Evolutionary conservation across 2,888 invertebrate species (phyloP), one percentile per base, ranked within the genome.

Genomic region (Megastigmus dorsalis): DNA sequence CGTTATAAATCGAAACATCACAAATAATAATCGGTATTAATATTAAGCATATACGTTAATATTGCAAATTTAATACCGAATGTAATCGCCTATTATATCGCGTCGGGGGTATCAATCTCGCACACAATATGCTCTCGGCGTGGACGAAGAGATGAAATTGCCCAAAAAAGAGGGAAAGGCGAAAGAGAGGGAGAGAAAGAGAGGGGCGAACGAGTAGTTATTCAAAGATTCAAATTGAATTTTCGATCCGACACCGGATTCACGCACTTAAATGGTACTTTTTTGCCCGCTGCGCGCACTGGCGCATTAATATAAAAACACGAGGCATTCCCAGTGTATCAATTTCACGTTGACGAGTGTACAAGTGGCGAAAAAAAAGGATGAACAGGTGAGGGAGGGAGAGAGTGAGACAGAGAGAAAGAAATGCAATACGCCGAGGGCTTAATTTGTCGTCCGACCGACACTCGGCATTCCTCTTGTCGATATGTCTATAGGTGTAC

Each of bases 221-320:
- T 33, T 63, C 63, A 48, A 50, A 48, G 63, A 63, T 63, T 36
- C 23, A 33, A 63, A 63, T 63, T 63, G 50, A 48, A 48, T 63
- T 50, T 30, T 26, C 50, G 2, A n/a, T 23, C 23, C 36, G n/a
- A 60, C 60, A 43, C 33, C 3, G 50, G 13, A 36, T 60, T 48
- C 15, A 7, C 9, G 20, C 28, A 15, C 28, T 60, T 60, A 43
- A 38, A 36, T 50, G n/a, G 23, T 15, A 36, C n/a, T 62, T 48
- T 62, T 48, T 63, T 28, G 26, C 6, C 57, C 38, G 41, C 28
- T 28, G 28, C n/a, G n/a, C 50, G 48, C 63, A 63, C 30, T 23
- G 28, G 9, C 5, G 23, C 45, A 62, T 45, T 55, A 67, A 55
- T 65, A 52, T 52, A 38, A 50, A 65, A 52, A 52, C 48, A 52